Base-by-base conservation (phyloP, 2,113 vertebrate genomes). In the Megaptera novaeangliae region DNA sequence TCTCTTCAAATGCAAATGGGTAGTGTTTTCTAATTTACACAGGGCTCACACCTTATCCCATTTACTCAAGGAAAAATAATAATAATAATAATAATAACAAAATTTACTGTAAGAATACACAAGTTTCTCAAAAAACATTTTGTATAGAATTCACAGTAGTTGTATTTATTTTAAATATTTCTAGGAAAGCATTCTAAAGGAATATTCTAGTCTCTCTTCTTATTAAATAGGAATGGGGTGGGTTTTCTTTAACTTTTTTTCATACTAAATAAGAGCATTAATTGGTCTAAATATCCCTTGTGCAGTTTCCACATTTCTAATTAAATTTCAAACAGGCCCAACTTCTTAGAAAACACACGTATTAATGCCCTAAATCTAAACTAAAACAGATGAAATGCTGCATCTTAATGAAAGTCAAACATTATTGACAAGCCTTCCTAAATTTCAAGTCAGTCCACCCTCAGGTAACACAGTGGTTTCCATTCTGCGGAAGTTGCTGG, bases 31-130 rank as follows among this genome's bases (percentile, higher is more conserved):
- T 66, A 71, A 80, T 80, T 61, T 69, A 61, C 3, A 71, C 0
- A 8, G 36, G 2, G 0, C n/a, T 91, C 69, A 9, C 1, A 20
- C 3, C 1, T 46, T 81, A 86, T 63, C 18, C 94, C 12, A 31
- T 59, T 81, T 84, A 88, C 55, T 94, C 84, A 94, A 63, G 44
- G 18, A 63, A 78, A 97, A 88, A 96, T 46, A 96, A 71, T 78
- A 77, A 18, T 21, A 64, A 25, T 72, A n/a, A 25, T 72, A n/a
- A 71, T 81, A 63, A 36, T 82, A 87, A 74, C 13, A 74, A 36
- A 61, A 94, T 69, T 92, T 84, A 84, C 20, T 68, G 0, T 63
- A 92, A 85, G 63, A 39, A 8, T 39, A 41, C 4, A 9, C 61
- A 52, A 52, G 11, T 23, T 66, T 64, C 61, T 64, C 57, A 29